Evolutionary conservation across 2,113 vertebrate species (phyloP).

Genomic region (Butorides virescens): DNA sequence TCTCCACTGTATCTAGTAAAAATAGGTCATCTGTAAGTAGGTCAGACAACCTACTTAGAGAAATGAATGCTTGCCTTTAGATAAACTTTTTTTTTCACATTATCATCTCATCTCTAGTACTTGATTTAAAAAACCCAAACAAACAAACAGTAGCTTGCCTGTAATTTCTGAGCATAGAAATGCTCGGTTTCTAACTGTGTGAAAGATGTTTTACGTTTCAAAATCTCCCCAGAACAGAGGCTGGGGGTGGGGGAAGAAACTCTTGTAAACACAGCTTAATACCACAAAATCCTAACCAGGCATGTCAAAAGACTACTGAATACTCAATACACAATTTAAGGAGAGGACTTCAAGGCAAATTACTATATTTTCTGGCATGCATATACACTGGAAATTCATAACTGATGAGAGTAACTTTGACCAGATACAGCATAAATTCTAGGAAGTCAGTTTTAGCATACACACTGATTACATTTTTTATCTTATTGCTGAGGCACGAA

Average conservation of each 20-base stretch:
- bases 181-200: not conserved
- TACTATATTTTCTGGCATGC: not conserved
- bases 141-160: not conserved
- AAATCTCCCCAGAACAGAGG: not conserved
- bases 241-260: not conserved
- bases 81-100: not conserved
- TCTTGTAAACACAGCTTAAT: conserved; percentile 8
- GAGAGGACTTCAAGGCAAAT: not conserved
- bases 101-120: not conserved
- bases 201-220: not conserved
- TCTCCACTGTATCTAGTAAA: conserved; percentile 47
- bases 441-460: not conserved
- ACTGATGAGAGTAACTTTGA: not conserved
- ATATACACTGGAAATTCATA: not conserved
- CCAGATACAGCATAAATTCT: not conserved
- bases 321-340: not conserved
- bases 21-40: conserved; percentile 69
- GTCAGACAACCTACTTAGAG: conserved; percentile 53
- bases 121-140: not conserved
- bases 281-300: not conserved
- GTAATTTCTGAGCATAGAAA: not conserved
- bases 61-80: conserved; percentile 16
- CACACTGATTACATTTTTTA: not conserved
- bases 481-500: not conserved
- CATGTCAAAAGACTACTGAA: not conserved